phyloP scores from a whole-genome alignment of 53 echinoderm and acorn worm genomes.

The Luidia sarsii region DNA sequence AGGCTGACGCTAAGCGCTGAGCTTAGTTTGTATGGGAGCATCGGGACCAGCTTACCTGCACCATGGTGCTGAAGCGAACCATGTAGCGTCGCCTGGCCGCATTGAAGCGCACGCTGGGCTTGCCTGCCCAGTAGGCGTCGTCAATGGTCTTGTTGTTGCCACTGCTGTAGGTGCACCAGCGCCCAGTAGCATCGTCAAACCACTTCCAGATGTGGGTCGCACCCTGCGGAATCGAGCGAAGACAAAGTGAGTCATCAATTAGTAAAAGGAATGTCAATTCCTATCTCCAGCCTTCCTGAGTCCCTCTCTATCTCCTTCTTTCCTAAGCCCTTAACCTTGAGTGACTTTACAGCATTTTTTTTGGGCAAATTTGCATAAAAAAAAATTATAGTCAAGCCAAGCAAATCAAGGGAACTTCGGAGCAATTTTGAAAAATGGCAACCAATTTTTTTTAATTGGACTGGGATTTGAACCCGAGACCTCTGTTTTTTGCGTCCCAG shows the following conservation, averaged over 20 bases:
- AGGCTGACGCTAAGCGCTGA: too few relatives aligned
- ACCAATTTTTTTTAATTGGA: not conserved
- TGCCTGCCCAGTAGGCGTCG: conserved; percentile 96
- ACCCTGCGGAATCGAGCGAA: too few relatives aligned
- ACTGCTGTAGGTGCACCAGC: conserved; percentile 91
- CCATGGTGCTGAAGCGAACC: conserved; percentile 94
- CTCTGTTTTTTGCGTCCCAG: too few relatives aligned
- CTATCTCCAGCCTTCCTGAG: too few relatives aligned
- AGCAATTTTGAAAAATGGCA: not conserved
- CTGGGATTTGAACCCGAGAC: too few relatives aligned
- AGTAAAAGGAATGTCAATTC: too few relatives aligned
- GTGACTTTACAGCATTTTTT: too few relatives aligned
- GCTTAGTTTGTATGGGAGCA: too few relatives aligned
- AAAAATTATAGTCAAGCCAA: not conserved
- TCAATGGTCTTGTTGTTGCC: conserved; percentile 98
- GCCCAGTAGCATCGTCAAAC: conserved; percentile 95
- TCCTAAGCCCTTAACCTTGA: too few relatives aligned
- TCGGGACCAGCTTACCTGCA: conserved; percentile 66
- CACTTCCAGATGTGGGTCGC: conserved; percentile 98
- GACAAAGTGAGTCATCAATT: not conserved
- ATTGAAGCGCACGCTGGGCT: conserved; percentile 88
- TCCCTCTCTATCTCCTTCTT: too few relatives aligned
- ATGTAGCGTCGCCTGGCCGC: conserved; percentile 92
- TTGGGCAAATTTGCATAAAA: too few relatives aligned
- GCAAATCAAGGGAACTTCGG: too few relatives aligned